Evolutionary conservation across 2,797 vertebrate genomes (phyloP).

Genomic region (Percopsis omiscomaycus): DNA sequence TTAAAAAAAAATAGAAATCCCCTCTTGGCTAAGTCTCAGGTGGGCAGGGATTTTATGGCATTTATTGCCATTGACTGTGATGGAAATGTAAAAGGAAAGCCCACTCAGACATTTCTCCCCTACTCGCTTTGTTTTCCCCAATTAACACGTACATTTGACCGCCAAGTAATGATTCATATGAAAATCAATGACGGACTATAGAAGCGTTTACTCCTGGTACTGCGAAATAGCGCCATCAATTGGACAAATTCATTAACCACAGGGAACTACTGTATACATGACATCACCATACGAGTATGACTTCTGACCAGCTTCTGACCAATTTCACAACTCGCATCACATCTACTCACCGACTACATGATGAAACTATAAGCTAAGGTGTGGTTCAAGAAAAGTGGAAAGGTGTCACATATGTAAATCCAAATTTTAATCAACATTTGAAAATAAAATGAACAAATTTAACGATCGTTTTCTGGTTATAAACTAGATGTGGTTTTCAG

Average conservation of each 20-base stretch:
- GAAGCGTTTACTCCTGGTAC: neutral
- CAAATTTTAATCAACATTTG: slow-evolving; percentile 70
- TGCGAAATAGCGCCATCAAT: slow-evolving; percentile 45
- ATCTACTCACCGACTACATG: neutral
- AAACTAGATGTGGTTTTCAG: slow-evolving; percentile 60
- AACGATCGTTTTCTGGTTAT: slow-evolving; percentile 55
- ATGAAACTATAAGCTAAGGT: neutral
- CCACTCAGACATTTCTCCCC: neutral
- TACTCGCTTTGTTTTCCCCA: neutral
- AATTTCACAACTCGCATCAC: too few species aligned
- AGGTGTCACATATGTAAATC: slow-evolving; percentile 57
- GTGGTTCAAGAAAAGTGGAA: neutral
- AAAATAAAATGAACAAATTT: slow-evolving; percentile 71
- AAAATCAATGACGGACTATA: neutral
- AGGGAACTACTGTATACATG: slow-evolving; percentile 7
- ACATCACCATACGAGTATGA: too few species aligned
- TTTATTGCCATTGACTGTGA: slow-evolving; percentile 21
- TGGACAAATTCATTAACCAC: slow-evolving; percentile 34
- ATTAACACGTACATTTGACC: neutral
- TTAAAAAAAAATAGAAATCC: slow-evolving; percentile 36
- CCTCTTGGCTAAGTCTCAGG: slow-evolving; percentile 34
- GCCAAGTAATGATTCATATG: neutral
- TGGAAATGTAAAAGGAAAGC: neutral
- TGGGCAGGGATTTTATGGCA: slow-evolving; percentile 20
- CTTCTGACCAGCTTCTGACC: too few species aligned